phyloP scores from a whole-genome alignment of 2,888 invertebrate genomes.

The Gerosis bhagava region DNA sequence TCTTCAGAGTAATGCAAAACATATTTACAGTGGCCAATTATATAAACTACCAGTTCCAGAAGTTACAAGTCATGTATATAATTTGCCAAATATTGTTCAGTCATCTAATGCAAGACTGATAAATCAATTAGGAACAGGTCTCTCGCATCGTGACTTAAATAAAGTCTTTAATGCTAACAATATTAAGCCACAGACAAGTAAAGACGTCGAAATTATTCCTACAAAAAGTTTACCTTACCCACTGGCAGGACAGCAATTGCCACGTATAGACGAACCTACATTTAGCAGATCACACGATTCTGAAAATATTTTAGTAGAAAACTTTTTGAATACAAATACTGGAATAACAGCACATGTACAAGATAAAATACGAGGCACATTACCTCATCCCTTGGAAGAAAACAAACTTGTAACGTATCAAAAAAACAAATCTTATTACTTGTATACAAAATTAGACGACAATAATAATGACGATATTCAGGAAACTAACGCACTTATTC shows the following conservation, averaged over 20 bases:
- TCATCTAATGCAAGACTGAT: conserved; percentile 5
- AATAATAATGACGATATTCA: conserved; percentile 32
- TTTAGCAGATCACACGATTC: conserved; percentile 50
- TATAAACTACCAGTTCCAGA: conserved; percentile 71
- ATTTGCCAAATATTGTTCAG: conserved; percentile 44
- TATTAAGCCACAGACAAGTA: conserved; percentile 41
- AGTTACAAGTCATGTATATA: conserved; percentile 64
- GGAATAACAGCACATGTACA: conserved; percentile 68
- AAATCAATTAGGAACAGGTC: conserved; percentile 4
- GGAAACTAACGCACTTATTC: not conserved
- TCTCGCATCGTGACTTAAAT: not conserved
- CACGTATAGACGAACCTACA: conserved; percentile 42
- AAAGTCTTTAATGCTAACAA: conserved; percentile 6
- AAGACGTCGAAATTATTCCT: conserved; percentile 56
- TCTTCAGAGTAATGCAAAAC: conserved; percentile 40
- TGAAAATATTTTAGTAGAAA: conserved; percentile 39
- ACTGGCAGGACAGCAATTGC: conserved; percentile 40
- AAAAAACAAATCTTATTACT: conserved; percentile 67
- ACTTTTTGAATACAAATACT: conserved; percentile 50
- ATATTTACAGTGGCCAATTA: conserved; percentile 69
- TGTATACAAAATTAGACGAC: conserved; percentile 57
- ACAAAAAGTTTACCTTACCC: conserved; percentile 41
- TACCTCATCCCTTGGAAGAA: conserved; percentile 62
- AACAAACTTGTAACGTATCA: conserved; percentile 67
- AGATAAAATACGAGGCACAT: conserved; percentile 68